These are phyloP conservation scores for Enteromius unitaeniatus DNA, from an alignment of 2,797 vertebrate species.

Conservation along the genomic window DNA sequence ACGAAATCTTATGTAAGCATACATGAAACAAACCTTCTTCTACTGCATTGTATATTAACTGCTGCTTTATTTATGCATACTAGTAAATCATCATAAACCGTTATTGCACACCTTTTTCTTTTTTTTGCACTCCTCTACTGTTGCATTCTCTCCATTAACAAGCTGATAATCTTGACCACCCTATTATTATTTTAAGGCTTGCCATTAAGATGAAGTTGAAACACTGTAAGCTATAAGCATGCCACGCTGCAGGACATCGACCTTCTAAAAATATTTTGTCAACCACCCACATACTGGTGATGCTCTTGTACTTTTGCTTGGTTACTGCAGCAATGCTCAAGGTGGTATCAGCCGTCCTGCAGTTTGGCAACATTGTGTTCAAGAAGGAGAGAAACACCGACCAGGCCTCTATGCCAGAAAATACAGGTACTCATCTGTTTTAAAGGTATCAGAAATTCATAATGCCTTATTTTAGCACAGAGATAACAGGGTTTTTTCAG, in stretches of 20 bases:
- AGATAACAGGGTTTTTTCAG: background rate
- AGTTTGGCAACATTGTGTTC: conserved; percentile 97
- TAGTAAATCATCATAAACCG: background rate
- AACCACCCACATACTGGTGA: background rate
- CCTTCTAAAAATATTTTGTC: background rate
- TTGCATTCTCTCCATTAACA: background rate
- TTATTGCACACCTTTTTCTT: background rate
- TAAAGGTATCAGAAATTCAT: background rate
- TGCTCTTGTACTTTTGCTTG: conserved; percentile 25
- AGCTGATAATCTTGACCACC: background rate
- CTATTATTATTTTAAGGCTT: background rate
- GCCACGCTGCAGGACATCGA: background rate
- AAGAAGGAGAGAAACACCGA: conserved; percentile 98
- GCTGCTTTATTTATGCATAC: background rate
- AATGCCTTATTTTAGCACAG: background rate
- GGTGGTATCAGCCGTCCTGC: conserved; percentile 95
- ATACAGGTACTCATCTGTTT: conserved; percentile 82
- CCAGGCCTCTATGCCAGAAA: conserved; percentile 98
- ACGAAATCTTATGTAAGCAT: conserved; percentile 91
- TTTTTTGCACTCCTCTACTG: background rate
- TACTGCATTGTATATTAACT: background rate
- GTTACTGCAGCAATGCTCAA: conserved; percentile 89
- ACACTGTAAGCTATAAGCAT: no score
- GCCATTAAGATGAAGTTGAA: background rate
- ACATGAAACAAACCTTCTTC: background rate